Percentiles rank a stretch among this genome's conserved stretches.
These are phyloP conservation scores for Urocyon cinereoargenteus DNA, from an alignment of 2,797 vertebrate species.

Conservation along the genomic window DNA sequence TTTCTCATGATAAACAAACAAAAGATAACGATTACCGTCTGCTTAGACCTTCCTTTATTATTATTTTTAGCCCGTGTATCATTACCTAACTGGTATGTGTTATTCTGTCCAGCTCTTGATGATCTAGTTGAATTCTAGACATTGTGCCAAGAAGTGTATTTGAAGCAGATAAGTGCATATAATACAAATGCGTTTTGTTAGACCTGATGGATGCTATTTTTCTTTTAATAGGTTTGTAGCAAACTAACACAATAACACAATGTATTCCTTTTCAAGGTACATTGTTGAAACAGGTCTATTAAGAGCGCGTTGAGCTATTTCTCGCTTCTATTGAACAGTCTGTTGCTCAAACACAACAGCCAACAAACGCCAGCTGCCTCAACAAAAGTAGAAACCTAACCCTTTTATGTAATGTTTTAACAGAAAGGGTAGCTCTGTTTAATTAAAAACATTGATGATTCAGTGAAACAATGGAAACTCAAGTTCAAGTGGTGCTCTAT, in stretches of 20 bases:
- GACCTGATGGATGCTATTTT: constrained; percentile 84
- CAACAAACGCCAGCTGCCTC: constrained; percentile 83
- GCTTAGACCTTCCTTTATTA: constrained; percentile 62
- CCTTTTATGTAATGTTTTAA: constrained; percentile 81
- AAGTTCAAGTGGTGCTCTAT: constrained; percentile 81
- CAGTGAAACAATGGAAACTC: constrained; percentile 80
- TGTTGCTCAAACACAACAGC: constrained; percentile 85
- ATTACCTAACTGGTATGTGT: constrained; percentile 79
- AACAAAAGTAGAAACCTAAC: constrained; percentile 78
- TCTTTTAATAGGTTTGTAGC: constrained; percentile 83
- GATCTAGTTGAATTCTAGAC: constrained; percentile 83
- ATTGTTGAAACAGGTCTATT: constrained; percentile 77
- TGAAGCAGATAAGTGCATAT: constrained; percentile 84
- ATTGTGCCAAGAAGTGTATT: constrained; percentile 85
- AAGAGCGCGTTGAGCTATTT: constrained; percentile 72
- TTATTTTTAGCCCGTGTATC: constrained; percentile 77
- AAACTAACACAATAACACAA: constrained; percentile 73
- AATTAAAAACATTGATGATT: constrained; percentile 85
- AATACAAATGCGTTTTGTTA: constrained; percentile 84
- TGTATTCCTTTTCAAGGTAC: constrained; percentile 81
- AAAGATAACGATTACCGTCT: constrained; percentile 66
- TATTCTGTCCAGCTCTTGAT: constrained; percentile 77
- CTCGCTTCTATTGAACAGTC: constrained; percentile 77
- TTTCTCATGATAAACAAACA: constrained; percentile 72
- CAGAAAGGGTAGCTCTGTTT: constrained; percentile 80